Evolutionary conservation across 2,113 vertebrate species (phyloP).

Genomic region (Aleadryas rufinucha): DNA sequence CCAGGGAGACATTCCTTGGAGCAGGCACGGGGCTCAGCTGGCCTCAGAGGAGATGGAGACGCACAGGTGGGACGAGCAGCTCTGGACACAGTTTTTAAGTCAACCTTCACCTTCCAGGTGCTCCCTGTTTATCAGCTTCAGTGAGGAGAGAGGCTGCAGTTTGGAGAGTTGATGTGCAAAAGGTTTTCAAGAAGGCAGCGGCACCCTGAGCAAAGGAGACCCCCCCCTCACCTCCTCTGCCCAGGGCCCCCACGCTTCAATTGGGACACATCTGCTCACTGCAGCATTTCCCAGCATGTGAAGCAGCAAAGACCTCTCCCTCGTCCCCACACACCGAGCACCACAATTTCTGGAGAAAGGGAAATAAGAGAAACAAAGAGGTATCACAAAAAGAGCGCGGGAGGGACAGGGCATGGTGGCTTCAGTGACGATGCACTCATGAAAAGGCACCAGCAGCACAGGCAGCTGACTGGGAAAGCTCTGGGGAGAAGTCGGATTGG

Average conservation of each 20-base stretch:
- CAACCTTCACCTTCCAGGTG: neutral
- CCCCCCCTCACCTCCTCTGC: neutral
- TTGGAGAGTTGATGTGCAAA: neutral
- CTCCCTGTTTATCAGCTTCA: neutral
- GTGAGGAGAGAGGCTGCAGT: neutral
- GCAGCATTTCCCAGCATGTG: accelerated
- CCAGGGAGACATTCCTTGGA: neutral
- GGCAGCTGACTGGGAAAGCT: neutral
- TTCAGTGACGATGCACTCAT: accelerated
- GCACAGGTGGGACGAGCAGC: neutral
- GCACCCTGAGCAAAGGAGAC: neutral
- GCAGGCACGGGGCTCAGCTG: neutral
- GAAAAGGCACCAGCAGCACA: neutral
- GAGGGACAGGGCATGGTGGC: neutral
- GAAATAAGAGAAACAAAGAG: neutral
- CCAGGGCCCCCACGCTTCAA: neutral
- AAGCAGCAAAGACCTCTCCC: neutral
- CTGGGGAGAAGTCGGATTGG: neutral
- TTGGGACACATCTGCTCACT: neutral
- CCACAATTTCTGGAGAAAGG: neutral
- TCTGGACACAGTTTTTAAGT: neutral
- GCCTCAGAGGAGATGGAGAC: neutral
- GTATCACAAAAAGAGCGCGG: neutral
- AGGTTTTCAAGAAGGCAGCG: neutral
- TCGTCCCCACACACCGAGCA: neutral